A percentile compares a stretch with the other conserved stretches of the same genome.
phyloP scores from a whole-genome alignment of 2,888 invertebrate species.

The Theodoxus fluviatilis region DNA sequence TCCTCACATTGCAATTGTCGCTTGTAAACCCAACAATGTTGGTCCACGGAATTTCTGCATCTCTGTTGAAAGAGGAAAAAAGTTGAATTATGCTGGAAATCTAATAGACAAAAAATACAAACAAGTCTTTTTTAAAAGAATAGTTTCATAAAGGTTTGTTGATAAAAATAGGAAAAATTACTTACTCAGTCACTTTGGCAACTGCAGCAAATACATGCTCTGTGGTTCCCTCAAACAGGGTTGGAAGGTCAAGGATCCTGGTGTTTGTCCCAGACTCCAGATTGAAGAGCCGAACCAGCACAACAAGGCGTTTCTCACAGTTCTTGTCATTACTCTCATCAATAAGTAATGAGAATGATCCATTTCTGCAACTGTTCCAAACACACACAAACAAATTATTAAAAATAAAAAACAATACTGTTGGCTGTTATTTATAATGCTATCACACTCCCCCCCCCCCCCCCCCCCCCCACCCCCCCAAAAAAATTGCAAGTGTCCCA shows the following conservation, averaged over 20 bases:
- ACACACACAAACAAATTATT: too few relatives aligned
- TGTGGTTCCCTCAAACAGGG: neutral
- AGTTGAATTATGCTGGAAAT: too few relatives aligned
- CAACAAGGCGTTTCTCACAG: neutral
- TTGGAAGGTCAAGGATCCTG: neutral
- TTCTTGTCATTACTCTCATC: conserved; percentile 7
- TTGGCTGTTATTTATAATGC: too few relatives aligned
- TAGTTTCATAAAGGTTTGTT: too few relatives aligned
- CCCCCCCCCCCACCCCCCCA: too few relatives aligned
- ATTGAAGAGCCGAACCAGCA: neutral
- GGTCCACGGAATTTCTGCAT: neutral
- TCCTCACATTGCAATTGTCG: neutral
- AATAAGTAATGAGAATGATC: neutral
- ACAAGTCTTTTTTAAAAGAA: too few relatives aligned
- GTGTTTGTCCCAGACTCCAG: neutral
- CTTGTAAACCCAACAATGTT: neutral
- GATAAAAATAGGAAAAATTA: neutral
- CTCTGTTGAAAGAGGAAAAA: neutral
- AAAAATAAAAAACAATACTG: too few relatives aligned
- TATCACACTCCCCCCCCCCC: too few relatives aligned
- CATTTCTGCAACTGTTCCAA: neutral
- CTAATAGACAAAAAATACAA: too few relatives aligned
- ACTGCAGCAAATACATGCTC: neutral
- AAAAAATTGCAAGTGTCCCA: too few relatives aligned
- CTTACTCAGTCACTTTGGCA: neutral